Evolutionary conservation across 2,888 invertebrate species (phyloP), one percentile per base, ranked within the genome.

Genomic region (Argyresthia albistria): DNA sequence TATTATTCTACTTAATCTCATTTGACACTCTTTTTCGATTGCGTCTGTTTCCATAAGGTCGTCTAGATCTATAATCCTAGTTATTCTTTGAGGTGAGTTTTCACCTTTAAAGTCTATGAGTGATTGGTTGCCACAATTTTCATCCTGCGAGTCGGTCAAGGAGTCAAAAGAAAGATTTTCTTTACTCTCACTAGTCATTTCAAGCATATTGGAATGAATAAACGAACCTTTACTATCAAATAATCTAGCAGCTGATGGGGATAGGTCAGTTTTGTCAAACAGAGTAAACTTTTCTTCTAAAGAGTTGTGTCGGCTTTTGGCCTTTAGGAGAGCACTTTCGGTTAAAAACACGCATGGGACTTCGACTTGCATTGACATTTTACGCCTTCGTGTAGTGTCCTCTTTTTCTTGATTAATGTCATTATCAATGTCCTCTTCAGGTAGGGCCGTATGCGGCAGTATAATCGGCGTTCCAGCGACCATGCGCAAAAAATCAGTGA

Each of bases 401-500:
- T 84, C 82, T 66, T 76, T 81, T 68, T 82, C 78, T 70, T 77
- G 76, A 64, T 80, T 82, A 61, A 81, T 73, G 55, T 80, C 77
- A 78, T 83, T 81, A 53, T 84, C 81, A 53, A 78, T 57, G 58
- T 80, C 76, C 25, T 51, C 81, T 35, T 50, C 81, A 35, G 78
- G 69, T 57, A 87, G 73, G 42, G 77, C 66, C 4, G 78, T 80
- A 59, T 80, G 80, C 71, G 79, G 90, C 54, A 91, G 78, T 58
- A 91, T 89, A 56, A 92, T 87, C 55, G 89, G 89, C 59, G 90
- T 91, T 62, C 91, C 91, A 58, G 91, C 89, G 53, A 91, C 90
- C 75, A 90, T 88, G 58, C 90, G 88, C 63, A 92, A 84, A 71
- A 92, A 91, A 70, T 91, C 90, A 54, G 90, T 89, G 52, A 91